phyloP scores from a whole-genome alignment of 2,888 invertebrate genomes.

The Rotaria macrura region DNA sequence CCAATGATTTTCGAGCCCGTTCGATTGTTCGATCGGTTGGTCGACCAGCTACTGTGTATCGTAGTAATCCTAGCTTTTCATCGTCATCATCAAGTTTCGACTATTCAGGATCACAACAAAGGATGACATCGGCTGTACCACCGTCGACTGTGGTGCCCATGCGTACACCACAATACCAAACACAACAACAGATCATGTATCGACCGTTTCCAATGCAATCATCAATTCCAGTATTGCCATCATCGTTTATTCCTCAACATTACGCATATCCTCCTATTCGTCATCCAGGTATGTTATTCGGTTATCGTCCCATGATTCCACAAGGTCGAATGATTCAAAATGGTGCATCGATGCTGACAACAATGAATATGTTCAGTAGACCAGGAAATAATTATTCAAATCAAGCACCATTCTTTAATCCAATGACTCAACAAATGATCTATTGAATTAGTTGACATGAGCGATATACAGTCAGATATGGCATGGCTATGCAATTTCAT shows the following conservation, averaged over 20 bases:
- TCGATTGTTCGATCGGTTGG: not conserved
- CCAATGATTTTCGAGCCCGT: not conserved
- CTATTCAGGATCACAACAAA: conserved; percentile 6
- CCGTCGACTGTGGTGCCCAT: not conserved
- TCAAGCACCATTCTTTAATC: not conserved
- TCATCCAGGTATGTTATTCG: not conserved
- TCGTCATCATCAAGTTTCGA: not conserved
- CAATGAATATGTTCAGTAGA: not conserved
- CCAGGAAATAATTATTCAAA: not conserved
- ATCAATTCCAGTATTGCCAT: not conserved
- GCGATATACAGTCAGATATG: not conserved
- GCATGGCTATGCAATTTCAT: not conserved
- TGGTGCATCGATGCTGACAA: not conserved
- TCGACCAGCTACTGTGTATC: not conserved
- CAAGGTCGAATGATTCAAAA: not conserved
- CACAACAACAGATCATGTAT: not conserved
- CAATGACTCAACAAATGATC: not conserved
- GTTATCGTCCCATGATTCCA: not conserved
- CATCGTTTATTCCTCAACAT: not conserved
- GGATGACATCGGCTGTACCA: not conserved
- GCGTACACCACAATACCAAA: not conserved
- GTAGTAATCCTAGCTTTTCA: not conserved
- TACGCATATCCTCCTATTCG: not conserved
- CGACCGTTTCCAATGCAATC: not conserved
- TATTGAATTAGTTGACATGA: not conserved